These are phyloP conservation scores for Tipula unca DNA, from an alignment of 2,888 invertebrate genomes.

Conservation along the genomic window DNA sequence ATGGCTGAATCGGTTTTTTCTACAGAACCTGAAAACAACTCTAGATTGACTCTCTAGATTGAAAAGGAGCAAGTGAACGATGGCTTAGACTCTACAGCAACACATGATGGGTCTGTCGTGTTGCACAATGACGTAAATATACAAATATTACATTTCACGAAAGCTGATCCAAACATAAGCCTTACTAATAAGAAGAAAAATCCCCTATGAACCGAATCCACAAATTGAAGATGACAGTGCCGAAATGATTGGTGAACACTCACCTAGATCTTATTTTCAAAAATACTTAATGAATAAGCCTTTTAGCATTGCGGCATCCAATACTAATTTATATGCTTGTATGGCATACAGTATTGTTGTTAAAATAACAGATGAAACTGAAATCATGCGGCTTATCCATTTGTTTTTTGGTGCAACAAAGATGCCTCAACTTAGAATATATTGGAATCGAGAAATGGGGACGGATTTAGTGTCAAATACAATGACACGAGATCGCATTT, in stretches of 20 bases:
- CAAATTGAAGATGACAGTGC: background rate
- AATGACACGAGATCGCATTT: no score
- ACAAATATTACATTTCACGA: background rate
- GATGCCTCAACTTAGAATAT: background rate
- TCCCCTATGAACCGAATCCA: background rate
- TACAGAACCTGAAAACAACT: no score
- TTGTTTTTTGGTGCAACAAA: background rate
- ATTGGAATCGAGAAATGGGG: background rate
- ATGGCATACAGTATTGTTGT: background rate
- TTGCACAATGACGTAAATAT: background rate
- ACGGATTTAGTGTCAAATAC: no score
- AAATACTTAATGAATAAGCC: background rate
- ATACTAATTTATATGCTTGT: background rate
- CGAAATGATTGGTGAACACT: background rate
- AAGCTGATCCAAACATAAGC: background rate
- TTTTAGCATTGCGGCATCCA: background rate
- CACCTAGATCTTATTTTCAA: background rate
- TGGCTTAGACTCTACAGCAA: no score
- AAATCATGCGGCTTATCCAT: background rate
- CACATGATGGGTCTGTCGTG: background rate
- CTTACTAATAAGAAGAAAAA: background rate
- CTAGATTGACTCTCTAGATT: no score
- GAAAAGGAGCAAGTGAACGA: no score
- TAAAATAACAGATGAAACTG: background rate
- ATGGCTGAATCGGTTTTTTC: background rate